Evolutionary conservation across 1,140 invertebrate genomes (phyloP).

Genomic region (Myzus persicae): DNA sequence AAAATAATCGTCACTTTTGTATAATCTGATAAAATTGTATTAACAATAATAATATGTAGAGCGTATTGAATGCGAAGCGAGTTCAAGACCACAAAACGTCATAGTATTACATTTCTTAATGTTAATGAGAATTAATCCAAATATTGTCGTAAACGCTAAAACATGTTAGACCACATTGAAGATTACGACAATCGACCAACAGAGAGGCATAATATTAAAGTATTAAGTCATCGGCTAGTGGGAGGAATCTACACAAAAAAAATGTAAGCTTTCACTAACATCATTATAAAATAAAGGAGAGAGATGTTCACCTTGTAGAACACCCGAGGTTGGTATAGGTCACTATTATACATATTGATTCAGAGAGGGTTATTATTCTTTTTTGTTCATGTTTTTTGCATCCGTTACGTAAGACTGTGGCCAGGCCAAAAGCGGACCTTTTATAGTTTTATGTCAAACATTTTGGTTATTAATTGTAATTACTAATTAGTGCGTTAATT

Average conservation of each 20-base stretch:
- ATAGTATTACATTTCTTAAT: not conserved
- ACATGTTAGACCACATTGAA: not conserved
- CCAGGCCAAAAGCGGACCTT: not conserved
- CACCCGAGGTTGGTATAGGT: not conserved
- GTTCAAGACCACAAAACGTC: not conserved
- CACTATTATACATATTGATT: not conserved
- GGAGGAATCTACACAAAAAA: not conserved
- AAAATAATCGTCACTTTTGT: not conserved
- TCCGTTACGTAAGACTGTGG: not conserved
- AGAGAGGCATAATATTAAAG: not conserved
- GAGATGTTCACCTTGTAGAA: not conserved
- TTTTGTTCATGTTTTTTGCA: not conserved
- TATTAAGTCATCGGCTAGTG: not conserved
- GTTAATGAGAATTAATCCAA: not conserved
- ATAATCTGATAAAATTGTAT: not conserved
- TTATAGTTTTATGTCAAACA: not conserved
- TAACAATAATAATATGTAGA: not conserved
- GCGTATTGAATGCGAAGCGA: not conserved
- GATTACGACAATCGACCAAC: not conserved
- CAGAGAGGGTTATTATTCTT: not conserved
- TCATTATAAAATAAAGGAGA: not conserved
- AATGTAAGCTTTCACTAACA: not conserved
- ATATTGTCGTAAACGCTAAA: not conserved
- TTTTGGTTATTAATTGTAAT: not conserved
- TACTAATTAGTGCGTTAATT: not conserved